phyloP scores from a whole-genome alignment of 2,797 vertebrate species.

The Sus cebifrons region DNA sequence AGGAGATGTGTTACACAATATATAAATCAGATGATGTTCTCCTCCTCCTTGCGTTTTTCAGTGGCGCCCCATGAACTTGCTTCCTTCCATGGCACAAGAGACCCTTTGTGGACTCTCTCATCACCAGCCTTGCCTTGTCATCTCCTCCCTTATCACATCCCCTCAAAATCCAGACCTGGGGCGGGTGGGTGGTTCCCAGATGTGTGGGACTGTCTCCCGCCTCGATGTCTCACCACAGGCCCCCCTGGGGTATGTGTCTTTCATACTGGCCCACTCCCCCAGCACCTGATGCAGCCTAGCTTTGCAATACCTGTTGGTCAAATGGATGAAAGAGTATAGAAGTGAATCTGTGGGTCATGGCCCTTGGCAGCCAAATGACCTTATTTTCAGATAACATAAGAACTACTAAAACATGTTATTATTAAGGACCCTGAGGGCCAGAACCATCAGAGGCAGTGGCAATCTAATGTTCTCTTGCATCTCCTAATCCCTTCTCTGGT shows the following conservation, averaged over 20 bases:
- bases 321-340: neutral
- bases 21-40: neutral
- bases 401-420: neutral
- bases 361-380: neutral
- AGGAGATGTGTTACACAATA: neutral
- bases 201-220: neutral
- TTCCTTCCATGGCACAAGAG: neutral
- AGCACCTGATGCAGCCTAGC: neutral
- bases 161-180: neutral
- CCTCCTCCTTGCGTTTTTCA: neutral
- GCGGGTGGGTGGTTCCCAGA: neutral
- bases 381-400: neutral
- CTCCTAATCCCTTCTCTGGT: neutral
- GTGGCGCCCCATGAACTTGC: neutral
- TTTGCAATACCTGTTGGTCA: neutral
- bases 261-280: neutral
- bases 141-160: neutral
- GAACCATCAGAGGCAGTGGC: neutral
- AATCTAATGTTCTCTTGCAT: neutral
- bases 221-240: accelerated
- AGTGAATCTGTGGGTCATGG: neutral
- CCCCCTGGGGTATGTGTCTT: neutral
- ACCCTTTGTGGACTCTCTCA: neutral
- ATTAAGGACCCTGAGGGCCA: neutral
- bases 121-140: neutral